Percentiles rank a stretch among this genome's conserved stretches.
These are phyloP conservation scores for Ophion costatus DNA, from an alignment of 2,888 invertebrate species.

Conservation along the genomic window DNA sequence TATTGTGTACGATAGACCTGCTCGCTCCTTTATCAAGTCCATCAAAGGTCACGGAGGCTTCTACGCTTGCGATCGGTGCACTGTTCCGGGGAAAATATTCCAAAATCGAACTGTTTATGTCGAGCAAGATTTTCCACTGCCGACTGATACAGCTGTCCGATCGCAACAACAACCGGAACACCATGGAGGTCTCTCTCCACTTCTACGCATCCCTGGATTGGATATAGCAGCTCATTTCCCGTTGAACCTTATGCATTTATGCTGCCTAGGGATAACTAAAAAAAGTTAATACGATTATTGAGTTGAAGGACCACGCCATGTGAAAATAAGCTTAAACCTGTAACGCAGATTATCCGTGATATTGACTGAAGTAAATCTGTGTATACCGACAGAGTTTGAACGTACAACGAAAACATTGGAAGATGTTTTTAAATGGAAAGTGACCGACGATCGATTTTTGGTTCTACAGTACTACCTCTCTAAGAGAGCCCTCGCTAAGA, in stretches of 20 bases:
- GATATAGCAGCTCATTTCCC: not conserved
- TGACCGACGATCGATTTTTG: not conserved
- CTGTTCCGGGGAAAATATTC: not conserved
- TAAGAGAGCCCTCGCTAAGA: no score
- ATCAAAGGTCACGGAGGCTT: not conserved
- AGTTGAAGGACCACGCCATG: not conserved
- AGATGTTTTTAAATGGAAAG: not conserved
- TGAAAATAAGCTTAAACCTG: not conserved
- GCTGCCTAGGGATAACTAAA: not conserved
- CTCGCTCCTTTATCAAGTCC: not conserved
- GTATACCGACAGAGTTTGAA: not conserved
- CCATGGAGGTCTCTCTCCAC: not conserved
- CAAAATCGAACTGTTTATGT: not conserved
- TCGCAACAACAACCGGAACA: not conserved
- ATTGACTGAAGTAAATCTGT: not conserved
- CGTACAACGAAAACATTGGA: not conserved
- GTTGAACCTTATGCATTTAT: not conserved
- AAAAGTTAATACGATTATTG: constrained; percentile 3
- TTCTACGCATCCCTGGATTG: not conserved
- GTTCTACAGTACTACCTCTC: no score
- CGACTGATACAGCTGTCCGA: not conserved
- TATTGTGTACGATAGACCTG: not conserved
- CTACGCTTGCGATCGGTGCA: not conserved
- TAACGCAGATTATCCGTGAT: not conserved
- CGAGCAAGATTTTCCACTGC: not conserved